These are phyloP conservation scores for Plumapathes pennacea DNA, from an alignment of 92 coral and sea anemone species.

Conservation along the genomic window DNA sequence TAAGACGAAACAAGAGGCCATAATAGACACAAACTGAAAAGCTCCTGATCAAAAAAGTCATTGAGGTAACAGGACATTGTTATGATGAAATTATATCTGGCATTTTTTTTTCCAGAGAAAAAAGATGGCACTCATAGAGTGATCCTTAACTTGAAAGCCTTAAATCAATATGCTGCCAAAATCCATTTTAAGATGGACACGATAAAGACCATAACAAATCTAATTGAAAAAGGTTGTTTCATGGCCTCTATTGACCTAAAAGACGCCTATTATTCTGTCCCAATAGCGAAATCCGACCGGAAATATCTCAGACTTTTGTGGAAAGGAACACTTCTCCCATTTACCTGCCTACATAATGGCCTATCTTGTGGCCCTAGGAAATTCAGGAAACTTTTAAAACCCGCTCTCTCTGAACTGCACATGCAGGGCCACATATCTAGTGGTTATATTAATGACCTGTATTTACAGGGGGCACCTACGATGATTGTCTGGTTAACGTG, in stretches of 20 bases:
- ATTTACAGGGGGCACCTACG: conserved; percentile 26
- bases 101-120: conserved; percentile 9
- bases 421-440: conserved; percentile 28
- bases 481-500: conserved; percentile 13
- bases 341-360: conserved; percentile 32
- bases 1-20: conserved; percentile 13
- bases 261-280: conserved; percentile 15
- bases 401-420: conserved; percentile 14
- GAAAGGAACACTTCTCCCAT: conserved; percentile 14
- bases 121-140: conserved; percentile 6
- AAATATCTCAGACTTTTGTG: conserved; percentile 33
- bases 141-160: conserved; percentile 13
- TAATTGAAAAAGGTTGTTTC: conserved; percentile 11
- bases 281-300: conserved; percentile 5
- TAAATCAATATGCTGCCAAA: conserved; percentile 8
- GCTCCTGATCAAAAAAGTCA: conserved; percentile 10
- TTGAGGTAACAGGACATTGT: conserved; percentile 2
- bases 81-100: conserved; percentile 31
- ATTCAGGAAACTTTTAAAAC: conserved; percentile 45
- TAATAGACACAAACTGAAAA: conserved; percentile 19
- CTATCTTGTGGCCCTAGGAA: conserved; percentile 17
- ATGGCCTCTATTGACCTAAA: conserved; percentile 27
- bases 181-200: conserved; percentile 32
- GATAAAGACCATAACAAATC: conserved; percentile 9
- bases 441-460: conserved; percentile 28